Conservation (phyloP, 1,140 invertebrate genomes). For the Lasioglossum baleicum region DNA sequence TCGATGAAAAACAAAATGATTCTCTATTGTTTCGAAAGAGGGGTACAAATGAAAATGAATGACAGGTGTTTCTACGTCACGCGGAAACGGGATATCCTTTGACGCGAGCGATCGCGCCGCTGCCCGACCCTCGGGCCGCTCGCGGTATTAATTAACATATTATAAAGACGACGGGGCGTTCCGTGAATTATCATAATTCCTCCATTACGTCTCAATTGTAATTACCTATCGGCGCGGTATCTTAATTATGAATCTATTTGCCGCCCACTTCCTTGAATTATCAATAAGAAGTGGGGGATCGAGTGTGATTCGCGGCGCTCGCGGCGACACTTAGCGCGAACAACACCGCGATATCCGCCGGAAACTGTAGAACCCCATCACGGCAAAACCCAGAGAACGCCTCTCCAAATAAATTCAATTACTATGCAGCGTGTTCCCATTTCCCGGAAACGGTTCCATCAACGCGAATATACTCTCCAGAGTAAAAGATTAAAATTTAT, state of each 20-base stretch:
- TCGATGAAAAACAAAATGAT: too few relatives aligned
- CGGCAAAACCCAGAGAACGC: neutral
- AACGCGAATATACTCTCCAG: neutral
- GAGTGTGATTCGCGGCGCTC: neutral
- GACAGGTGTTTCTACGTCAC: neutral
- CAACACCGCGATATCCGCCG: neutral
- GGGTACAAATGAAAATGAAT: neutral
- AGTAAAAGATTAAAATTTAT: too few relatives aligned
- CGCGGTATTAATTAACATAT: constrained; percentile 37
- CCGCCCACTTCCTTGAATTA: constrained; percentile 6
- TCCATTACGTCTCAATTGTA: constrained; percentile 29
- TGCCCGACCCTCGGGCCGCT: neutral
- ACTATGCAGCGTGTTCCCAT: neutral
- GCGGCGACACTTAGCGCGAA: neutral
- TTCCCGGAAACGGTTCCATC: neutral
- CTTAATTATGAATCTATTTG: constrained; percentile 27
- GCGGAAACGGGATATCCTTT: constrained; percentile 24
- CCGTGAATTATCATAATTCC: constrained; percentile 35
- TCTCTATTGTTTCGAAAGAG: too few relatives aligned
- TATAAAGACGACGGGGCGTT: constrained; percentile 25
- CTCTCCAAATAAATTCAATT: constrained; percentile 15
- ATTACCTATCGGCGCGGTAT: constrained; percentile 12
- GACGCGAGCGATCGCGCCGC: neutral
- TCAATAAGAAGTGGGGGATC: neutral
- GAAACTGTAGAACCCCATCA: too few relatives aligned